Percentiles rank a stretch among this genome's conserved stretches.
These are phyloP conservation scores for Corydoras sp. DNA, from an alignment of 2,113 vertebrate species.

Conservation along the genomic window DNA sequence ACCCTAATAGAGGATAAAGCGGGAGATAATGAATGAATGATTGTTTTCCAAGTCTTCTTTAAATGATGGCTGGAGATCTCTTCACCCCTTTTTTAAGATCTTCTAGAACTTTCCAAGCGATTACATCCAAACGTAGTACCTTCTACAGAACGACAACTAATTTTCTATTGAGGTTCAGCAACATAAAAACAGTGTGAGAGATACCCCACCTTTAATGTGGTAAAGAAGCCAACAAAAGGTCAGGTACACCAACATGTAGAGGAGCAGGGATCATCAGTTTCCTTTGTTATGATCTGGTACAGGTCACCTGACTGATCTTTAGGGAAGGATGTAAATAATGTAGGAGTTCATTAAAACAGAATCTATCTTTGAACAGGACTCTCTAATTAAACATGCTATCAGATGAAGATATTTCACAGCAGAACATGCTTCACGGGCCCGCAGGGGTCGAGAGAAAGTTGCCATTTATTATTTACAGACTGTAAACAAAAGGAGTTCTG, in stretches of 20 bases:
- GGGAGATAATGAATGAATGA: too few relatives aligned
- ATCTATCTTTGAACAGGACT: conserved; percentile 38
- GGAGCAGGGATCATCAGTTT: conserved; percentile 22
- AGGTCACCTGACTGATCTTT: conserved; percentile 23
- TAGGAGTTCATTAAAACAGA: conserved; percentile 44
- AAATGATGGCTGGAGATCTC: too few relatives aligned
- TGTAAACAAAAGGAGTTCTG: conserved; percentile 39
- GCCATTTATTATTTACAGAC: conserved; percentile 54
- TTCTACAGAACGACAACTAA: too few relatives aligned
- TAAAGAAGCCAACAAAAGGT: background rate
- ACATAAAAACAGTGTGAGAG: background rate
- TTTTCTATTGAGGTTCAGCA: background rate
- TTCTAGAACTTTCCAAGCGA: too few relatives aligned
- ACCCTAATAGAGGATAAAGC: too few relatives aligned
- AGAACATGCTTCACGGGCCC: conserved; percentile 38
- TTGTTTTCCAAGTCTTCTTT: too few relatives aligned
- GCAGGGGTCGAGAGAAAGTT: conserved; percentile 50
- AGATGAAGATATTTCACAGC: conserved; percentile 48
- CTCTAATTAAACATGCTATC: conserved; percentile 57
- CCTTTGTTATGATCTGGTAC: conserved; percentile 22
- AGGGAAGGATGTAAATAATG: conserved; percentile 52
- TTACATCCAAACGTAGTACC: too few relatives aligned
- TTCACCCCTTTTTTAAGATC: too few relatives aligned
- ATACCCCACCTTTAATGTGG: background rate
- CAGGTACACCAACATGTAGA: conserved; percentile 2